Conservation (phyloP, 2,113 vertebrate genomes). For the Lanius ludovicianus region DNA sequence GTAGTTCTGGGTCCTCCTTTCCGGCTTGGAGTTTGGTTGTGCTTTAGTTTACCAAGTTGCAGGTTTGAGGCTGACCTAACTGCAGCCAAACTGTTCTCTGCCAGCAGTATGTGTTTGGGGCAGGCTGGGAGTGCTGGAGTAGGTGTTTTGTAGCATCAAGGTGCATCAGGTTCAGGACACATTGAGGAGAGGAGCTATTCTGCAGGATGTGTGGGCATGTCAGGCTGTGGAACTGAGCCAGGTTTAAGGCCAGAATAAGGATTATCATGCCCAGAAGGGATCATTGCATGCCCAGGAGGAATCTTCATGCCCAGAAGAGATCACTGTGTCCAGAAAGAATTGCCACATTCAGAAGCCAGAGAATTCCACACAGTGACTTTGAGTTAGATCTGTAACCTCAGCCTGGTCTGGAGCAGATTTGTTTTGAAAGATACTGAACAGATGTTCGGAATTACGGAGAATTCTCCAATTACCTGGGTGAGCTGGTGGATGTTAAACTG, state of each 20-base stretch:
- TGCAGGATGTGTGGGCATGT: background rate
- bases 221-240: background rate
- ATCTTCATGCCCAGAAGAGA: background rate
- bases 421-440: background rate
- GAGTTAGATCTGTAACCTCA: background rate
- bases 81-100: background rate
- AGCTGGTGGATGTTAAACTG: background rate
- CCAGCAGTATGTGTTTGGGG: background rate
- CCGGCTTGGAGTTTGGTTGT: background rate
- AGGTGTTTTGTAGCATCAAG: background rate
- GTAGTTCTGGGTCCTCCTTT: background rate
- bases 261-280: background rate
- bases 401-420: background rate
- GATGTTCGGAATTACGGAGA: background rate
- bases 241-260: background rate
- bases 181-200: background rate
- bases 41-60: background rate
- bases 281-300: background rate
- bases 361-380: background rate
- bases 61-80: background rate
- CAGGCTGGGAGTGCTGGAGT: background rate
- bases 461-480: background rate
- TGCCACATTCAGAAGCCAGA: background rate
- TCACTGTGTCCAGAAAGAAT: background rate
- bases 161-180: rapidly evolving